phyloP scores from a whole-genome alignment of 2,797 vertebrate genomes.

The Vipera latastei region DNA sequence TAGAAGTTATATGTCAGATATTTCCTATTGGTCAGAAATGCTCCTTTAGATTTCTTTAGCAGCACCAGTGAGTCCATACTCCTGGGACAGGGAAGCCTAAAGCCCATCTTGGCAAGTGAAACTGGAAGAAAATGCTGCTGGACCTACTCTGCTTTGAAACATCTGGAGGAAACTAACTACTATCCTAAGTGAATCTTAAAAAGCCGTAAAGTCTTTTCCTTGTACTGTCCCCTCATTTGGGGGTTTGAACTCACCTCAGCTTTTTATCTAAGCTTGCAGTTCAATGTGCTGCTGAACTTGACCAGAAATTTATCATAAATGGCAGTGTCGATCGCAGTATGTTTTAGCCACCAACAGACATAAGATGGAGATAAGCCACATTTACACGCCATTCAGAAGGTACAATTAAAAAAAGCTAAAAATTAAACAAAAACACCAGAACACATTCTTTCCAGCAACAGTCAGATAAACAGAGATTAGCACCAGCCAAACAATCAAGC shows the following conservation, averaged over 20 bases:
- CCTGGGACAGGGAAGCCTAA: background rate
- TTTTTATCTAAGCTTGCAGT: background rate
- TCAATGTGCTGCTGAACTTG: background rate
- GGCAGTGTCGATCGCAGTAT: background rate
- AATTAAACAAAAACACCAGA: background rate
- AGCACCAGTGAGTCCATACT: background rate
- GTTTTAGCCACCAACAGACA: background rate
- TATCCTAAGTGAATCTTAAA: background rate
- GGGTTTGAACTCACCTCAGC: background rate
- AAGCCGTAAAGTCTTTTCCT: background rate
- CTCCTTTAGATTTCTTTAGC: background rate
- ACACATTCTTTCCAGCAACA: background rate
- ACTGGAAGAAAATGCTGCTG: background rate
- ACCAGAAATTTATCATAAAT: background rate
- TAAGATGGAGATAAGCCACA: background rate
- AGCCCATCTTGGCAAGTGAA: background rate
- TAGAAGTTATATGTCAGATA: too few relatives aligned
- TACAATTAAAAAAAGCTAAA: background rate
- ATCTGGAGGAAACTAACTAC: background rate
- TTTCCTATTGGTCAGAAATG: background rate
- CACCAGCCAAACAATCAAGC: background rate
- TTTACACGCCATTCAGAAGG: background rate
- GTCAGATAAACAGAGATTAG: background rate
- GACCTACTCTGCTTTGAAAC: background rate
- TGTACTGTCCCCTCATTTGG: background rate